phyloP scores from a whole-genome alignment of 30 jellyfish, hydroid and myxozoan genomes.

The Chironex yamaguchii region DNA sequence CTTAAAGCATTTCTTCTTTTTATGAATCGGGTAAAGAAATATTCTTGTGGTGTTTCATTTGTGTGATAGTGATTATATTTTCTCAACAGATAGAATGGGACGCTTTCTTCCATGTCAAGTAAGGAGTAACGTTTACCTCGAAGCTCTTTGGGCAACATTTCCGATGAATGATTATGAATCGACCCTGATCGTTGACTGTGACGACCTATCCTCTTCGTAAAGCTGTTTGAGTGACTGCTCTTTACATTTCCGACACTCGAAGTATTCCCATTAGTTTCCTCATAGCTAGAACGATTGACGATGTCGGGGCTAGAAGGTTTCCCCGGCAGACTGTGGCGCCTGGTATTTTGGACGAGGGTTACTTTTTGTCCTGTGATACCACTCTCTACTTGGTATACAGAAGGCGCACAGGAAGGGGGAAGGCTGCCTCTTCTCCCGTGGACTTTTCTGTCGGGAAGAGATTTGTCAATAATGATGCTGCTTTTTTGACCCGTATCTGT shows the following conservation, averaged over 20 bases:
- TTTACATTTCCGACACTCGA: background rate
- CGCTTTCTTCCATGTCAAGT: slow-evolving; percentile 27
- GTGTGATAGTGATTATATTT: slow-evolving; percentile 40
- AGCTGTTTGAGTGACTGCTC: background rate
- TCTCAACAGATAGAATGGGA: slow-evolving; percentile 66
- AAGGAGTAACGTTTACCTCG: background rate
- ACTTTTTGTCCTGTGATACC: background rate
- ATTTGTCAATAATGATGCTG: no score
- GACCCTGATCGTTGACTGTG: no score
- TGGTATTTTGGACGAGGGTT: background rate
- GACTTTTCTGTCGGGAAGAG: background rate
- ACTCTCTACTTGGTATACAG: background rate
- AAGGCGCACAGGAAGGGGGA: background rate
- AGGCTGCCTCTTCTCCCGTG: background rate
- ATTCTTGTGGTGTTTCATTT: background rate
- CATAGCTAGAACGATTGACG: background rate
- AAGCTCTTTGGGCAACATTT: background rate
- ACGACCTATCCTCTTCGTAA: no score
- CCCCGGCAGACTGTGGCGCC: background rate
- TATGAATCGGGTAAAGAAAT: background rate
- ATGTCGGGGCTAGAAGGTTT: background rate
- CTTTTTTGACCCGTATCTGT: background rate
- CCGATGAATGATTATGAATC: background rate
- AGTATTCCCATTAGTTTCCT: background rate
- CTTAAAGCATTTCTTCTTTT: slow-evolving; percentile 50